These are phyloP conservation scores for Pachycephus smyrnensis DNA, from an alignment of 2,888 invertebrate species.

Conservation along the genomic window DNA sequence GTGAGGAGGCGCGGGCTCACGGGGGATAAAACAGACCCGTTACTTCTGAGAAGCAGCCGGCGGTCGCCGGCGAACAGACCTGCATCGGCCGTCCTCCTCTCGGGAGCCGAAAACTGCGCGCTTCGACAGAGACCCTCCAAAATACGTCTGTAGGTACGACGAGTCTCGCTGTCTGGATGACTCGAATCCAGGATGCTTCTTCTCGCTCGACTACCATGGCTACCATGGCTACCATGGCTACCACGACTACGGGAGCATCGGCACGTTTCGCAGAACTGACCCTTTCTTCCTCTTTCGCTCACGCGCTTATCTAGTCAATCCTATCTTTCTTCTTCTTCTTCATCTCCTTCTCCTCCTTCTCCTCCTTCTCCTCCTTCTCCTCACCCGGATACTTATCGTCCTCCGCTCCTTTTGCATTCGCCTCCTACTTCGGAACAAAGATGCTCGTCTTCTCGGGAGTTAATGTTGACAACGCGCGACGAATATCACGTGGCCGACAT, in stretches of 20 bases:
- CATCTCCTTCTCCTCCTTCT: slow-evolving; percentile 1
- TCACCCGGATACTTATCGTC: slow-evolving; percentile 8
- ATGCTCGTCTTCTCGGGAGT: too few species aligned
- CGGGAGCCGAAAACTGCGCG: not conserved
- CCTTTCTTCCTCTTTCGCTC: slow-evolving; percentile 16
- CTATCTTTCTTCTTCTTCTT: not conserved
- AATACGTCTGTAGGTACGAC: not conserved
- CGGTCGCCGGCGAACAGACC: slow-evolving; percentile 60
- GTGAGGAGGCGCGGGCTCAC: slow-evolving; percentile 31
- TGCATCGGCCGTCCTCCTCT: slow-evolving; percentile 43
- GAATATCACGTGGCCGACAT: too few species aligned
- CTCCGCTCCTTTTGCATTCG: too few species aligned
- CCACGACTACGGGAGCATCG: too few species aligned
- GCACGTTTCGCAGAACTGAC: not conserved
- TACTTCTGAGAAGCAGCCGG: slow-evolving; percentile 62
- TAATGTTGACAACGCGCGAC: too few species aligned
- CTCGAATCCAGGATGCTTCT: slow-evolving; percentile 25
- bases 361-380: slow-evolving; percentile 12
- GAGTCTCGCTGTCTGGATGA: slow-evolving; percentile 24
- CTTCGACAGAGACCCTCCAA: not conserved
- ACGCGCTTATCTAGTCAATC: slow-evolving; percentile 2
- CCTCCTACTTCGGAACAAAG: too few species aligned
- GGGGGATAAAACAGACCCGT: slow-evolving; percentile 59
- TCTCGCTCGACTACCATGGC: slow-evolving; percentile 18
- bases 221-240: slow-evolving; percentile 19